Evolutionary conservation across 2,888 invertebrate species (phyloP).

Genomic region (Myopa testacea): DNA sequence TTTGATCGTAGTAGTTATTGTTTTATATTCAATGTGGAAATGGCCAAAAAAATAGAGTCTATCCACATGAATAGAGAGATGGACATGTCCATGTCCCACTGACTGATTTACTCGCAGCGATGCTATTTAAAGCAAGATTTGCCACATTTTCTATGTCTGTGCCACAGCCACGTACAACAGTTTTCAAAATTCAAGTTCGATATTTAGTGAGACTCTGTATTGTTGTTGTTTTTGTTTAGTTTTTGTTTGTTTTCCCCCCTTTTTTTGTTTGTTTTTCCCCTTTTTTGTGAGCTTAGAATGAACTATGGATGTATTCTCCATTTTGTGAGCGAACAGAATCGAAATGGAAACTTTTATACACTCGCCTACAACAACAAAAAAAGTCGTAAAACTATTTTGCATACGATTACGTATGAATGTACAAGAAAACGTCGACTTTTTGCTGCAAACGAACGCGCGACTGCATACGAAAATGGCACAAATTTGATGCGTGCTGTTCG

Average conservation of each 20-base stretch:
- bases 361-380: conserved; percentile 6
- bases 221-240: neutral
- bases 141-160: neutral
- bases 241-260: neutral
- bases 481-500: neutral
- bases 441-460: conserved; percentile 9
- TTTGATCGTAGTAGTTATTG: conserved; percentile 17
- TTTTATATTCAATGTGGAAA: conserved; percentile 21
- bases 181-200: conserved; percentile 43
- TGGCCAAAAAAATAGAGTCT: conserved; percentile 16
- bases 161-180: conserved; percentile 16
- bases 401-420: conserved; percentile 31
- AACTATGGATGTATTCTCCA: neutral
- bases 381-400: conserved; percentile 23
- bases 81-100: conserved; percentile 39
- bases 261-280: neutral
- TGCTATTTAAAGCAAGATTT: conserved; percentile 2
- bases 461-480: conserved; percentile 27
- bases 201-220: neutral
- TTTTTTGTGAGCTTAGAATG: conserved; percentile 2
- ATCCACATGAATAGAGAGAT: neutral
- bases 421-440: neutral
- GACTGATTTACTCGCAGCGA: conserved; percentile 40
- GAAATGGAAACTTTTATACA: conserved; percentile 33
- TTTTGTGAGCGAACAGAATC: neutral